Percentiles rank a stretch among this genome's conserved stretches.
Evolutionary conservation across 2,113 vertebrate genomes (phyloP).

Genomic region (Bubo blakistoni): DNA sequence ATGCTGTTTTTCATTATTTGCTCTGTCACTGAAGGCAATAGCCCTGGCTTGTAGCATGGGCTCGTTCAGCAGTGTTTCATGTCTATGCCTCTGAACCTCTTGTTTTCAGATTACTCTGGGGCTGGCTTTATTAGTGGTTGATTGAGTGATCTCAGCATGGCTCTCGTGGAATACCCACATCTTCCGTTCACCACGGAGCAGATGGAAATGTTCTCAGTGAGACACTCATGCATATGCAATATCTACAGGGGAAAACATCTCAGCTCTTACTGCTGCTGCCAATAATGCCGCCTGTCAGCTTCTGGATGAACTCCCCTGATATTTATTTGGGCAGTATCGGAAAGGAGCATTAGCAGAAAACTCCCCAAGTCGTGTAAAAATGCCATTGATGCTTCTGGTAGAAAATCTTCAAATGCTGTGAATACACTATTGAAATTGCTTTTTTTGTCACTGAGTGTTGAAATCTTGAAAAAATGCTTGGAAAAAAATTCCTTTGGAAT

Average conservation of each 20-base stretch:
- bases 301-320: neutral
- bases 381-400: neutral
- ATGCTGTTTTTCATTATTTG: neutral
- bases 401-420: neutral
- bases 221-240: slow-evolving; percentile 39
- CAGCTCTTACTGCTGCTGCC: neutral
- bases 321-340: neutral
- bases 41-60: neutral
- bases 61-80: neutral
- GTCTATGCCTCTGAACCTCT: neutral
- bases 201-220: slow-evolving; percentile 39
- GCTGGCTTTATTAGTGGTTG: slow-evolving; percentile 17
- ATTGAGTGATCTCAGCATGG: slow-evolving; percentile 48
- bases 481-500: neutral
- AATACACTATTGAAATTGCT: neutral
- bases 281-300: neutral
- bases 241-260: slow-evolving; percentile 26
- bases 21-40: neutral
- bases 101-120: slow-evolving; percentile 4
- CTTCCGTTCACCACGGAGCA: neutral
- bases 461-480: neutral
- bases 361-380: neutral
- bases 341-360: neutral
- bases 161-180: slow-evolving; percentile 21
- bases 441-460: neutral